phyloP scores from a whole-genome alignment of 2,888 invertebrate species.

The Spilarctia lutea region DNA sequence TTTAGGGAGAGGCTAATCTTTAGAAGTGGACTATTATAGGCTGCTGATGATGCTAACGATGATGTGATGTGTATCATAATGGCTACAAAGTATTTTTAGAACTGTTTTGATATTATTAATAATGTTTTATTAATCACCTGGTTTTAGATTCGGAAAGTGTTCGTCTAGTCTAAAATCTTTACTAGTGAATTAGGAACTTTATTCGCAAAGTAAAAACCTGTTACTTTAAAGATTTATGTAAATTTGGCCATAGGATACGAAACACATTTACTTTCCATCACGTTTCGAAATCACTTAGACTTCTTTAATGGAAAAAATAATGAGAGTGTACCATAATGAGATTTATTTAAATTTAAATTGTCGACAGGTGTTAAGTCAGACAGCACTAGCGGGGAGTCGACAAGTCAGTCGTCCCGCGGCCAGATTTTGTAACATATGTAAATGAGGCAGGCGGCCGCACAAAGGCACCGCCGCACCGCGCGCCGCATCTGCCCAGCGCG shows the following conservation, averaged over 20 bases:
- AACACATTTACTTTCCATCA: background rate
- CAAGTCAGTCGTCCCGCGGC: constrained; percentile 64
- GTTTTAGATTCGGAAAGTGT: background rate
- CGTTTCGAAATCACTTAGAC: constrained; percentile 30
- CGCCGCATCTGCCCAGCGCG: constrained; percentile 60
- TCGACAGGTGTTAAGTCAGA: constrained; percentile 61
- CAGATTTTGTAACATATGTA: constrained; percentile 82
- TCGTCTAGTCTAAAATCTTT: background rate
- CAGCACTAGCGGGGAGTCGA: constrained; percentile 68
- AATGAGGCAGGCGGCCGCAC: constrained; percentile 71
- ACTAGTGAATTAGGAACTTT: background rate
- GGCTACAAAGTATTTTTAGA: no score
- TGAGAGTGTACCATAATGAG: constrained; percentile 29
- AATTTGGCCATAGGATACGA: background rate
- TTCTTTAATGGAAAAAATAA: constrained; percentile 42
- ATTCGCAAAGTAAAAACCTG: background rate
- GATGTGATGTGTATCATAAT: no score
- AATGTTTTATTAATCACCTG: no score
- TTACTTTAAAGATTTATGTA: background rate
- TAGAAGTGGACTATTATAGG: no score
- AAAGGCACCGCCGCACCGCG: constrained; percentile 66
- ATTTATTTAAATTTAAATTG: constrained; percentile 51
- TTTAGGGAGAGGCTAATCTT: no score
- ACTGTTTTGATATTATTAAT: no score
- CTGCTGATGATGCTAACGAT: no score